Evolutionary conservation across 2,888 invertebrate species (phyloP), one percentile per base, ranked within the genome.

Genomic region (Drosophila mimica): DNA sequence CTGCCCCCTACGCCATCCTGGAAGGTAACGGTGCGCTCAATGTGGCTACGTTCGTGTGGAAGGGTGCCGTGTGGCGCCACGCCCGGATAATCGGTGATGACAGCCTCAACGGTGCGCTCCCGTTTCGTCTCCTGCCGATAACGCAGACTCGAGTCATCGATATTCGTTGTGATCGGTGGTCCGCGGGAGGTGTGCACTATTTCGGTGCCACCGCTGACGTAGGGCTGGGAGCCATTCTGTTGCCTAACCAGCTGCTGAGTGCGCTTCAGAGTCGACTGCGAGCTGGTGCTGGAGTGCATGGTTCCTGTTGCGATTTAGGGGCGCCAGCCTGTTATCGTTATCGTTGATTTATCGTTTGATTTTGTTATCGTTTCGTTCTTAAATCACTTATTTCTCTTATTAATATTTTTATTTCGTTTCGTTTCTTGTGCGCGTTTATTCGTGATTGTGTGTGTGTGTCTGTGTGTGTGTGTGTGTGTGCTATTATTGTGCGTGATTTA

Each of bases 81-180:
- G 11, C 89, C 89, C 6, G 93, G 92, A 87, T 91, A 93, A 92
- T 94, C 92, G 89, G 94, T 80, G 92, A 94, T 93, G 93, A 93
- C 82, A 92, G 94, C 91, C 94, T 95, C 91, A 93, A 93, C 90
- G 92, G 93, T 93, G 93, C 94, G 94, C 93, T 94, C 88, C 93
- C 94, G 88, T 93, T 94, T 92, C 92, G 94, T 92, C 94, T 94
- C 92, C 93, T 94, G 93, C 92, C 95, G 90, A 67, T 92, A 93
- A 40, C 92, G 89, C 28, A 93, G 86, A 68, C 89, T 92, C 3
- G 88, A 82, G 69, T 92, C 92, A 76, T 93, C 93, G 71, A 95
- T 92, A 88, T 94, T 95, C 38, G 95, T 95, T 46, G 95, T 95
- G 74, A 95, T 95, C 17, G 95, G 94, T 8, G 95, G 94, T n/a